A percentile compares a stretch with the other conserved stretches of the same genome.
phyloP scores from a whole-genome alignment of 2,888 invertebrate species.

The Chaetoderma sp. region DNA sequence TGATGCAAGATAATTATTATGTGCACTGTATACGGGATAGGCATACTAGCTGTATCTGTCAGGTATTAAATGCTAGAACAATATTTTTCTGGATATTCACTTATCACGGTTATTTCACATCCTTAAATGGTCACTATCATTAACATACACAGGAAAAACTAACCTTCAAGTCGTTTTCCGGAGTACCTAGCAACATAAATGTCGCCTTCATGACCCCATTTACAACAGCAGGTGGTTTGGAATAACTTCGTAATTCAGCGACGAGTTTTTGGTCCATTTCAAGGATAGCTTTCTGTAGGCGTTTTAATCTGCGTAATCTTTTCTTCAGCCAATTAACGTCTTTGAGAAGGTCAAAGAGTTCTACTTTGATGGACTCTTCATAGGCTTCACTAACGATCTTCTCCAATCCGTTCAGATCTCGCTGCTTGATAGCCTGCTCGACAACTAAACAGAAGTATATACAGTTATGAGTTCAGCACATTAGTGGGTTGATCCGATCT shows the following conservation, averaged over 20 bases:
- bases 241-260: constrained; percentile 48
- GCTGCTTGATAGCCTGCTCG: constrained; percentile 44
- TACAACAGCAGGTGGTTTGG: constrained; percentile 43
- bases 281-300: constrained; percentile 40
- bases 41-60: too few species aligned
- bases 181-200: constrained; percentile 43
- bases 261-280: constrained; percentile 47
- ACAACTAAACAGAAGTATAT: too few species aligned
- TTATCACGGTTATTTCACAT: too few species aligned
- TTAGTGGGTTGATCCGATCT: too few species aligned
- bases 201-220: constrained; percentile 49
- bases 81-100: too few species aligned
- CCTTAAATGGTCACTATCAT: too few species aligned
- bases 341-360: constrained; percentile 30
- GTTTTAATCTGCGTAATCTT: constrained; percentile 39
- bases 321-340: constrained; percentile 39
- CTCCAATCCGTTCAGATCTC: constrained; percentile 50
- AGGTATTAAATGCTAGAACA: too few species aligned
- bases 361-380: constrained; percentile 31
- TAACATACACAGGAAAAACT: too few species aligned
- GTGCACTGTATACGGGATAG: too few species aligned
- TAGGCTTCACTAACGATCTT: constrained; percentile 44
- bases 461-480: too few species aligned
- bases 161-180: constrained; percentile 42
- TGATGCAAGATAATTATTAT: too few species aligned